Evolutionary conservation across 2,797 vertebrate species (phyloP).

Genomic region (Rhinatrema bivittatum): DNA sequence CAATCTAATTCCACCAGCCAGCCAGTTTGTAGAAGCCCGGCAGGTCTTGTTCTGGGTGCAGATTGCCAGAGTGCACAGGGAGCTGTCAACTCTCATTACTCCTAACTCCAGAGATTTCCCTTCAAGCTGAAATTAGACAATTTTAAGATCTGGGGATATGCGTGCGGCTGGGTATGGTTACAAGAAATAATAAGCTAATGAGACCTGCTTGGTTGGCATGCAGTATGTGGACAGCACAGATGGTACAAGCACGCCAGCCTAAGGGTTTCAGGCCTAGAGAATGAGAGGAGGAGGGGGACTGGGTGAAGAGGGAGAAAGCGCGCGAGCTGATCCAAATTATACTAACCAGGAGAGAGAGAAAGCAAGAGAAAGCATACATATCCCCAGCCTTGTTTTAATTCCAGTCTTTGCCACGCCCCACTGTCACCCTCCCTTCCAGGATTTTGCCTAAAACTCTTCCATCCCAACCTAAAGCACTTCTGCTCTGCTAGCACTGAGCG

Average conservation of each 20-base stretch:
- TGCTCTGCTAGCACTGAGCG: too few relatives aligned
- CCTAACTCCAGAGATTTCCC: conserved; percentile 9
- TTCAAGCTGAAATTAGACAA: conserved; percentile 3
- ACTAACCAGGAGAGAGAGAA: not conserved
- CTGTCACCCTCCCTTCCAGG: too few relatives aligned
- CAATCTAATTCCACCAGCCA: not conserved
- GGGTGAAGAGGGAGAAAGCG: not conserved
- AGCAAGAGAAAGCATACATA: too few relatives aligned
- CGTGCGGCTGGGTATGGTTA: not conserved
- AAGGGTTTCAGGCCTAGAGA: not conserved
- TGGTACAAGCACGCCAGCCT: not conserved
- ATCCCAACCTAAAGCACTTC: too few relatives aligned
- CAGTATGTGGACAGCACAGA: not conserved
- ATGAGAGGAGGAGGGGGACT: not conserved
- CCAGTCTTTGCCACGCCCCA: too few relatives aligned
- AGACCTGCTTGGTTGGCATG: not conserved
- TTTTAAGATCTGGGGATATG: conserved; percentile 8
- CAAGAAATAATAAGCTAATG: conserved; percentile 18
- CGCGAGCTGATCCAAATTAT: not conserved
- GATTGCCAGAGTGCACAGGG: not conserved
- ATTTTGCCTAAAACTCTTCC: too few relatives aligned
- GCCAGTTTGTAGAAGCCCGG: not conserved
- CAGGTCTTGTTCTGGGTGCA: fast-evolving
- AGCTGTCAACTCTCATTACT: conserved; percentile 18
- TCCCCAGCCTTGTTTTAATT: too few relatives aligned